Evolutionary conservation across 2,888 invertebrate species (phyloP), one percentile per base, ranked within the genome.

Genomic region (Tiphia femorata): DNA sequence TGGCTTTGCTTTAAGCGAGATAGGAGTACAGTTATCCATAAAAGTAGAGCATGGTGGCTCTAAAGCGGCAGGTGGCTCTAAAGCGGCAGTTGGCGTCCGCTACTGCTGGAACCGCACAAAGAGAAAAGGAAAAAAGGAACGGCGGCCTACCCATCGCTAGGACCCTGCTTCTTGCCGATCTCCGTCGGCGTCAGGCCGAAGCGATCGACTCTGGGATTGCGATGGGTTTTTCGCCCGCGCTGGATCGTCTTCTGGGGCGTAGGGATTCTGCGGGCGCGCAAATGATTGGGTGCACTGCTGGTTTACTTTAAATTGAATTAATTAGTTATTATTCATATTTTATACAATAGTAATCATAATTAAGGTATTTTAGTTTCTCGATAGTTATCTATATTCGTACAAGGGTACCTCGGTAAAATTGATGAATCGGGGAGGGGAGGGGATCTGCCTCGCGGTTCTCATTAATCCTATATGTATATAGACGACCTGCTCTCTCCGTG

Each of bases 241-340:
- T n/a, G n/a, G n/a, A n/a, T n/a, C n/a, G n/a, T n/a, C n/a, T n/a
- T n/a, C n/a, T n/a, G n/a, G n/a, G n/a, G n/a, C n/a, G n/a, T n/a
- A n/a, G n/a, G n/a, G n/a, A n/a, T n/a, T n/a, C n/a, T n/a, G 5
- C 12, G 12, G 6, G 4, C 12, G 35, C 6, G 12, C 12, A 7
- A 12, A n/a, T 35, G 35, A 35, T 12, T 5, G 35, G 35, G 4
- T 12, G n/a, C n/a, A n/a, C n/a, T n/a, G n/a, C n/a, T n/a, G n/a
- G n/a, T n/a, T 41, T 17, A 4, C 27, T 66, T 75, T 79, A 77
- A 81, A 80, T 81, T 79, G 78, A 81, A 81, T 81, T 80, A 81
- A 80, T 81, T 80, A 80, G 77, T 81, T 81, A 81, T 81, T 81
- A 82, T 82, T 81, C 78, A 79, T 80, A 80, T 79, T 81, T 81